Conservation (phyloP, 1,140 invertebrate species). For the Trichomalopsis sarcophagae region DNA sequence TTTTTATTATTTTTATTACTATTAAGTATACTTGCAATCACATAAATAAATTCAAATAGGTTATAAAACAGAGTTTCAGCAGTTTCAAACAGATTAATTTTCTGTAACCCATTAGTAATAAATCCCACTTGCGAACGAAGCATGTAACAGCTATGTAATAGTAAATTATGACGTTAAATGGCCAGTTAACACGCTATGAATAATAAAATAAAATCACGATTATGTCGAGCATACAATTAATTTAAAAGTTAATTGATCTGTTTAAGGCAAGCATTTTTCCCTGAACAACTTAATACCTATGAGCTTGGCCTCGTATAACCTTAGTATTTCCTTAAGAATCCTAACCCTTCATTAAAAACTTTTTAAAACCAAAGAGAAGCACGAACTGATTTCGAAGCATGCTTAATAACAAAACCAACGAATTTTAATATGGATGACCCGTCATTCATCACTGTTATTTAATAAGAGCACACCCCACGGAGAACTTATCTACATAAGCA, state of each 20-base stretch:
- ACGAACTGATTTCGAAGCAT: no score
- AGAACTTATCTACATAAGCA: neutral
- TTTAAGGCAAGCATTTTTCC: neutral
- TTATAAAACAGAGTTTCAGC: no score
- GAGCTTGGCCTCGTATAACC: neutral
- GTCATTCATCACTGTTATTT: conserved; percentile 37
- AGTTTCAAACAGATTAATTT: no score
- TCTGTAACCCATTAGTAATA: no score
- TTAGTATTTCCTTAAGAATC: neutral
- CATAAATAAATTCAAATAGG: no score
- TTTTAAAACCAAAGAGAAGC: no score
- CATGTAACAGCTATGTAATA: no score
- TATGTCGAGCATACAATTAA: neutral
- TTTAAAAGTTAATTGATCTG: neutral
- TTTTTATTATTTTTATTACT: neutral
- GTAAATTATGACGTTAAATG: no score
- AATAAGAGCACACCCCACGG: neutral
- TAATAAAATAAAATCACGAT: neutral
- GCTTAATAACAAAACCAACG: conserved; percentile 40
- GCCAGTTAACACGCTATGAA: no score
- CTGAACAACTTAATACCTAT: neutral
- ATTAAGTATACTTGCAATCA: neutral
- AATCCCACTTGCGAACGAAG: no score
- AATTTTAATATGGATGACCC: conserved; percentile 40
- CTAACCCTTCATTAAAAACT: conserved; percentile 20